phyloP scores from a whole-genome alignment of 2,888 invertebrate genomes.

The Orthonychiurus folsomi region DNA sequence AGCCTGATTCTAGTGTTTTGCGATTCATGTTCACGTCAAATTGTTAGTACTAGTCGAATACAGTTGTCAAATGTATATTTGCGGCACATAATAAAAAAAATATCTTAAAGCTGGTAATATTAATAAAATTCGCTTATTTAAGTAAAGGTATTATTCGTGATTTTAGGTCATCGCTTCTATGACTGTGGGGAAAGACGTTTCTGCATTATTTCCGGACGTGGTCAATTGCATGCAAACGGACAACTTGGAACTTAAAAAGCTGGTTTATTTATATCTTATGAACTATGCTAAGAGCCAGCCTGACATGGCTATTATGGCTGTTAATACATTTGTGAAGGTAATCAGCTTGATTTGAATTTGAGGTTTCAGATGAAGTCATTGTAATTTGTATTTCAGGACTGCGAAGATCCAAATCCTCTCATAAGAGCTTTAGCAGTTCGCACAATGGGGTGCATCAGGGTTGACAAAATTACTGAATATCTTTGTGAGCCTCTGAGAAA shows the following conservation, averaged over 20 bases:
- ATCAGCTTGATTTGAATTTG: slow-evolving; percentile 7
- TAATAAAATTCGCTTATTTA: no score
- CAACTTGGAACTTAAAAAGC: slow-evolving; percentile 94
- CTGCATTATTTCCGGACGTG: slow-evolving; percentile 95
- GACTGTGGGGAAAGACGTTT: slow-evolving; percentile 99
- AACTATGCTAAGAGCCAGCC: slow-evolving; percentile 99
- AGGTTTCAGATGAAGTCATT: background rate
- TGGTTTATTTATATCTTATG: slow-evolving; percentile 98
- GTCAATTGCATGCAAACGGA: slow-evolving; percentile 99
- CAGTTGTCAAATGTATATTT: no score
- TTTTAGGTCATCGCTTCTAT: slow-evolving; percentile 93
- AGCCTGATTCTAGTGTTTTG: slow-evolving; percentile 2
- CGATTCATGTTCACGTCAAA: no score
- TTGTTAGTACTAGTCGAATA: no score
- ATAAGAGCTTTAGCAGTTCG: slow-evolving; percentile 96
- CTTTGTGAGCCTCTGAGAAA: slow-evolving; percentile 94
- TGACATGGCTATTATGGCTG: slow-evolving; percentile 99
- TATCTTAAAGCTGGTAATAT: no score
- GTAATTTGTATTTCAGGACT: slow-evolving; percentile 66
- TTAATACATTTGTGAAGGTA: slow-evolving; percentile 99
- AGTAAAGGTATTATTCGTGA: slow-evolving; percentile 1
- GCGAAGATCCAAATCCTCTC: slow-evolving; percentile 98
- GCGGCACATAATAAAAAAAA: no score
- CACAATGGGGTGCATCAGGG: slow-evolving; percentile 99
- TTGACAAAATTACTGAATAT: slow-evolving; percentile 99